These are phyloP conservation scores for Periophthalmus magnuspinnatus DNA, from an alignment of 2,797 vertebrate genomes.

Conservation along the genomic window DNA sequence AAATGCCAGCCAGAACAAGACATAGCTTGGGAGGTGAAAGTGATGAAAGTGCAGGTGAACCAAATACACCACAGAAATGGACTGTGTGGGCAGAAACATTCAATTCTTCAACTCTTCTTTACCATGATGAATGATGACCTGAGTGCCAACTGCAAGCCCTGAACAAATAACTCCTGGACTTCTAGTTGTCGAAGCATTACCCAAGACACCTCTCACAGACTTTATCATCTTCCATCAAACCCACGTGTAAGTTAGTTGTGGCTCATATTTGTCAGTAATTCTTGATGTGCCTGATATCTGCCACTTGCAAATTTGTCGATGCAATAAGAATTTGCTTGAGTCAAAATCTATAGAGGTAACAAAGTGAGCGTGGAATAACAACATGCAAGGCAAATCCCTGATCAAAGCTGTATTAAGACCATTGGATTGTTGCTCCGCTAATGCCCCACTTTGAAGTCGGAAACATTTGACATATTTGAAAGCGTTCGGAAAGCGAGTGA, in stretches of 20 bases:
- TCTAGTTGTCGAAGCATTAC: constrained; percentile 29
- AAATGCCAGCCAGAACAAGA: background rate
- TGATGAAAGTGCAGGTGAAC: constrained; percentile 13
- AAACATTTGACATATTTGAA: constrained; percentile 55
- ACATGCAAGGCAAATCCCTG: constrained; percentile 26
- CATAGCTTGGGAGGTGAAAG: constrained; percentile 15
- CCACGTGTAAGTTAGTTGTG: too few species aligned
- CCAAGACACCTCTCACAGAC: constrained; percentile 18
- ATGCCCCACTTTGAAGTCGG: constrained; percentile 54
- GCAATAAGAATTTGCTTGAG: constrained; percentile 35
- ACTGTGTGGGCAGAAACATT: constrained; percentile 28
- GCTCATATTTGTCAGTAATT: too few species aligned
- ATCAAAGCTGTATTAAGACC: constrained; percentile 50
- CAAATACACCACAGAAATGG: constrained; percentile 25
- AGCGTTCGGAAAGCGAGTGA: constrained; percentile 30
- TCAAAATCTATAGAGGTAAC: constrained; percentile 24
- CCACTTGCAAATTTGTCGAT: constrained; percentile 17
- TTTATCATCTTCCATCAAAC: constrained; percentile 30
- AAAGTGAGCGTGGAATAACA: constrained; percentile 26
- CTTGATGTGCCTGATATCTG: constrained; percentile 2
- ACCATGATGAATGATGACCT: constrained; percentile 26
- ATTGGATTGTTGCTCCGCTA: constrained; percentile 28
- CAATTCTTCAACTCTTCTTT: constrained; percentile 31
- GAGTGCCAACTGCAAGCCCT: constrained; percentile 24
- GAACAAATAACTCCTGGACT: constrained; percentile 22